Percentiles rank a stretch among this genome's conserved stretches.
Evolutionary conservation across 1,140 invertebrate genomes (phyloP).

Genomic region (Cotesia glomerata): DNA sequence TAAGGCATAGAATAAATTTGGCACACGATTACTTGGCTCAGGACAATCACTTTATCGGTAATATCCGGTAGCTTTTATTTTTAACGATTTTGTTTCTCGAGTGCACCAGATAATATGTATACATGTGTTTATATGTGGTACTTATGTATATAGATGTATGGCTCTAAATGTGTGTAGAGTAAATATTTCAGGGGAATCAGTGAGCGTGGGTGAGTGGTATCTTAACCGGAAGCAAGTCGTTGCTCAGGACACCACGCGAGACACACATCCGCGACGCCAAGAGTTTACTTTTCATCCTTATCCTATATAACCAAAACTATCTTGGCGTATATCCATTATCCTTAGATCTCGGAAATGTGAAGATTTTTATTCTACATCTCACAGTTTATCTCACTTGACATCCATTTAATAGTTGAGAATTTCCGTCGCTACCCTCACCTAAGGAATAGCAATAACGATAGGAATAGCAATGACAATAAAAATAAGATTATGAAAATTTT

Average conservation of each 20-base stretch:
- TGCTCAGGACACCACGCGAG: neutral
- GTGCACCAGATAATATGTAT: neutral
- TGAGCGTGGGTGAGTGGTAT: neutral
- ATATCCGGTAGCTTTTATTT: neutral
- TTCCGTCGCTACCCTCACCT: neutral
- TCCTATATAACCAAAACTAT: neutral
- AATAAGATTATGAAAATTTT: no score
- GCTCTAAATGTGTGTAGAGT: no score
- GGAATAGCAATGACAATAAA: no score
- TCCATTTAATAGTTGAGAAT: neutral
- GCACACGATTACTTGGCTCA: slow-evolving; percentile 15
- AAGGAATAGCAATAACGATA: no score
- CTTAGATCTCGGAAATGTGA: neutral
- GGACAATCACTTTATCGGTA: slow-evolving; percentile 17
- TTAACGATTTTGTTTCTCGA: neutral
- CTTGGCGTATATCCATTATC: slow-evolving; percentile 22
- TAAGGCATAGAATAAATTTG: slow-evolving; percentile 12
- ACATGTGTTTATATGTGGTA: neutral
- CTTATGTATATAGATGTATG: neutral
- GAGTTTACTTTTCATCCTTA: no score
- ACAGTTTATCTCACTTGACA: neutral
- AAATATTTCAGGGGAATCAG: no score
- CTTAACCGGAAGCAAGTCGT: slow-evolving; percentile 5
- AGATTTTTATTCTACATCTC: slow-evolving; percentile 9
- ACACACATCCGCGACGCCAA: no score